Evolutionary conservation across 2,888 invertebrate genomes (phyloP).

Genomic region (Epirrhoe tristata): DNA sequence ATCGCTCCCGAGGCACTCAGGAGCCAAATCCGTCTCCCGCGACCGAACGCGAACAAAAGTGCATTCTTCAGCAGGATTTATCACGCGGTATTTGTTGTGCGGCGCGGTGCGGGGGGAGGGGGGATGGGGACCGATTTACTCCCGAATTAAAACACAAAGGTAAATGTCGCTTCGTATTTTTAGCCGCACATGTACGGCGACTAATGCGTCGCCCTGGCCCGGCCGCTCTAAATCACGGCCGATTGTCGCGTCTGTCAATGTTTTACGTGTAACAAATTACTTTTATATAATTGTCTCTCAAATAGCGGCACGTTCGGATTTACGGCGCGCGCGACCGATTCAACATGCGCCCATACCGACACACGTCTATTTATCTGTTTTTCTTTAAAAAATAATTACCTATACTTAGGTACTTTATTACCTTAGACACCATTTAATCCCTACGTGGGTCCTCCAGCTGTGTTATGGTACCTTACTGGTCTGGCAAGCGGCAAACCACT

Average conservation of each 20-base stretch:
- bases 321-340: conserved; percentile 6
- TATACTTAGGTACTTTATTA: no score
- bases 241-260: conserved; percentile 46
- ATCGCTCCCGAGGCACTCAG: conserved; percentile 9
- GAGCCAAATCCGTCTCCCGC: conserved; percentile 20
- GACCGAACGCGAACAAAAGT: conserved; percentile 29
- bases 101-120: conserved; percentile 39
- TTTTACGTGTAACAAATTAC: conserved; percentile 42
- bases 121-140: conserved; percentile 55
- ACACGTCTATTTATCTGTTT: not conserved
- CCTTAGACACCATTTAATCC: no score
- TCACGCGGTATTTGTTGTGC: conserved; percentile 59
- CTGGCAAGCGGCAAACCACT: no score
- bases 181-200: conserved; percentile 55
- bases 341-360: conserved; percentile 6
- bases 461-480: no score
- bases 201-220: conserved; percentile 53
- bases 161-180: conserved; percentile 69
- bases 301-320: conserved; percentile 34
- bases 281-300: conserved; percentile 43
- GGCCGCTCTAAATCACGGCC: conserved; percentile 48
- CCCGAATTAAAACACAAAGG: conserved; percentile 66
- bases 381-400: no score
- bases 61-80: conserved; percentile 67
- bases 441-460: no score